phyloP scores from a whole-genome alignment of 2,113 vertebrate genomes.

The Lipophrys pholis region DNA sequence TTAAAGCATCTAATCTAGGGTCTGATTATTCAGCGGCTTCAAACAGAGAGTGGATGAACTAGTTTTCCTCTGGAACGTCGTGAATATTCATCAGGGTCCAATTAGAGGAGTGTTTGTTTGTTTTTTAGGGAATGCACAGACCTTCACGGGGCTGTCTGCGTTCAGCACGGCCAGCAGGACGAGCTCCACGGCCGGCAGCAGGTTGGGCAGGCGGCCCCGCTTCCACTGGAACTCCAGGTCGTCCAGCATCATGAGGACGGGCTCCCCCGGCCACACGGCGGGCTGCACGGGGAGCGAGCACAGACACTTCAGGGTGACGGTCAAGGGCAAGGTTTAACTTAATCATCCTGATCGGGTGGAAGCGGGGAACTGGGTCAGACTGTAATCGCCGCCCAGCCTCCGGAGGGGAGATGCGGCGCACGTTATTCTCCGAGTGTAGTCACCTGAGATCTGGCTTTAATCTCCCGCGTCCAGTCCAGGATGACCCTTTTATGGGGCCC shows the following conservation, averaged over 20 bases:
- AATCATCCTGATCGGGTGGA: constrained; percentile 59
- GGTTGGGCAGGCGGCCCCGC: constrained; percentile 75
- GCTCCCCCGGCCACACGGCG: constrained; percentile 81
- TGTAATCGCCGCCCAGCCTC: constrained; percentile 39
- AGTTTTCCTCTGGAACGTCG: neutral
- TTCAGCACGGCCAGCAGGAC: constrained; percentile 78
- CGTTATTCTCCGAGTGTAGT: neutral
- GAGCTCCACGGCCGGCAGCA: constrained; percentile 83
- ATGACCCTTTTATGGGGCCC: constrained; percentile 75
- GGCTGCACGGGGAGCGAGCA: constrained; percentile 46
- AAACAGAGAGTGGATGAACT: neutral
- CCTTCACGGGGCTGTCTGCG: constrained; percentile 70
- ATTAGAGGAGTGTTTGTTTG: neutral
- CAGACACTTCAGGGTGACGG: neutral
- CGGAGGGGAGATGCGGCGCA: neutral
- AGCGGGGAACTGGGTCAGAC: constrained; percentile 58
- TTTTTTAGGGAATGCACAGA: constrained; percentile 19
- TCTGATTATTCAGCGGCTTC: neutral
- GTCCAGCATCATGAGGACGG: constrained; percentile 82
- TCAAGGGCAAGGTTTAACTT: constrained; percentile 38
- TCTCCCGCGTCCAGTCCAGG: constrained; percentile 77
- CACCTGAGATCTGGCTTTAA: constrained; percentile 76
- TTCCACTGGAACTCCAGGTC: constrained; percentile 86
- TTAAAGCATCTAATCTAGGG: neutral
- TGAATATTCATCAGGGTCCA: neutral